Percentiles rank a stretch among this genome's conserved stretches.
phyloP scores from a whole-genome alignment of 2,113 vertebrate genomes.

The Empidonax alnorum region DNA sequence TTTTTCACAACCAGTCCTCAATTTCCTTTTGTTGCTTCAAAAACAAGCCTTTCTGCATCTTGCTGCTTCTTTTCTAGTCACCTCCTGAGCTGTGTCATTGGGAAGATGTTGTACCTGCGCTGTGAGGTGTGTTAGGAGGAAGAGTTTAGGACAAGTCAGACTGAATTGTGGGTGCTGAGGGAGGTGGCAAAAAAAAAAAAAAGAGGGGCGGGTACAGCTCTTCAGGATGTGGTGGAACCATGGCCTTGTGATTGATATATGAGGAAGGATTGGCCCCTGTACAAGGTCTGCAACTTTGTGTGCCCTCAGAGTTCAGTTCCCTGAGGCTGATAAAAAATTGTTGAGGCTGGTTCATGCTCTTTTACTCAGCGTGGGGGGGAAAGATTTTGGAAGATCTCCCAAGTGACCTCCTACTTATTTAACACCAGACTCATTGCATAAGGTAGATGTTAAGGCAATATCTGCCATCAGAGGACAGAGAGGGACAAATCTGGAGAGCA shows the following conservation, averaged over 20 bases:
- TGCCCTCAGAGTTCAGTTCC: neutral
- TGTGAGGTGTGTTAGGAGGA: neutral
- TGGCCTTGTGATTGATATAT: neutral
- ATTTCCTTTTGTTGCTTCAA: neutral
- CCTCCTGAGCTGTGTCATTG: neutral
- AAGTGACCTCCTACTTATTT: neutral
- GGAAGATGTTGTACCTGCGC: neutral
- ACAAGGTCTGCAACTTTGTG: neutral
- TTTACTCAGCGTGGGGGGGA: neutral
- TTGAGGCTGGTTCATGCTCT: neutral
- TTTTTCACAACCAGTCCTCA: neutral
- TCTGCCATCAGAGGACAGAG: neutral
- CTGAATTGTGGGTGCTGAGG: neutral
- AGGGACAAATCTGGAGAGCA: neutral
- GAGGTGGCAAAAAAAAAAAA: neutral
- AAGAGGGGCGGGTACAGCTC: neutral
- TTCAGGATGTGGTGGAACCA: neutral
- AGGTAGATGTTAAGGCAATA: neutral
- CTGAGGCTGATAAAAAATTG: neutral
- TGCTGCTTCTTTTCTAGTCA: neutral
- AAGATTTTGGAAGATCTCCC: neutral
- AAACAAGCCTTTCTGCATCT: neutral
- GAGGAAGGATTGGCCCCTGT: neutral
- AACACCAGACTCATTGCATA: neutral
- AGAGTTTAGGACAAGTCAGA: neutral